phyloP scores from a whole-genome alignment of 2,888 invertebrate genomes.

The Caenorhabditis japonica region DNA sequence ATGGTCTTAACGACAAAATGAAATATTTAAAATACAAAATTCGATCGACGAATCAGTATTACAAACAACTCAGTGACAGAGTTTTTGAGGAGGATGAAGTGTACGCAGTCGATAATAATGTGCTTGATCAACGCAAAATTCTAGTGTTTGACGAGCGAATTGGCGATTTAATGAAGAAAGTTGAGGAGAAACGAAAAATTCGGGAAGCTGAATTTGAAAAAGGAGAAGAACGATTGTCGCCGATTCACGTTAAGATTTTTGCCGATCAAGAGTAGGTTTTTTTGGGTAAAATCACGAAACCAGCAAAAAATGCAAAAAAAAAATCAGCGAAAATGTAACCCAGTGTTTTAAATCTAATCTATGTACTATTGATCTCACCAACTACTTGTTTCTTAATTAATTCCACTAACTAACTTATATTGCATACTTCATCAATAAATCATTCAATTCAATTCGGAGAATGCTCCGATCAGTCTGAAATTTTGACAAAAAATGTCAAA shows the following conservation, averaged over 20 bases:
- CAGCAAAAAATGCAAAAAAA: too few species aligned
- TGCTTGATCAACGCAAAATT: constrained; percentile 35
- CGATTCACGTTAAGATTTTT: constrained; percentile 23
- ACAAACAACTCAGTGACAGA: constrained; percentile 45
- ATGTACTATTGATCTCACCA: too few species aligned
- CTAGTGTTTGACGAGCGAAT: constrained; percentile 45
- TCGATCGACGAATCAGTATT: constrained; percentile 44
- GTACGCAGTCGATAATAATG: constrained; percentile 31
- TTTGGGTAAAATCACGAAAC: too few species aligned
- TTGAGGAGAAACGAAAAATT: constrained; percentile 2
- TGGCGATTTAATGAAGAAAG: constrained; percentile 14
- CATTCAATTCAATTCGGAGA: too few species aligned
- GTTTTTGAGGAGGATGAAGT: constrained; percentile 57
- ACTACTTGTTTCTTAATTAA: too few species aligned
- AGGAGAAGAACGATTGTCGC: neutral
- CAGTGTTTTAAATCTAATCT: too few species aligned
- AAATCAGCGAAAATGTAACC: too few species aligned
- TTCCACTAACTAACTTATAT: too few species aligned
- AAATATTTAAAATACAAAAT: constrained; percentile 53
- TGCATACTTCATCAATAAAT: too few species aligned
- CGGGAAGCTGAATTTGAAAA: neutral
- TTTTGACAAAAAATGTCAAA: too few species aligned
- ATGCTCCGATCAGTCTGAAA: too few species aligned
- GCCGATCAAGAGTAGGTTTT: constrained; percentile 41
- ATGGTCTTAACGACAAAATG: constrained; percentile 43